Evolutionary conservation across 2,113 vertebrate genomes (phyloP).

Genomic region (Hemiscyllium ocellatum): DNA sequence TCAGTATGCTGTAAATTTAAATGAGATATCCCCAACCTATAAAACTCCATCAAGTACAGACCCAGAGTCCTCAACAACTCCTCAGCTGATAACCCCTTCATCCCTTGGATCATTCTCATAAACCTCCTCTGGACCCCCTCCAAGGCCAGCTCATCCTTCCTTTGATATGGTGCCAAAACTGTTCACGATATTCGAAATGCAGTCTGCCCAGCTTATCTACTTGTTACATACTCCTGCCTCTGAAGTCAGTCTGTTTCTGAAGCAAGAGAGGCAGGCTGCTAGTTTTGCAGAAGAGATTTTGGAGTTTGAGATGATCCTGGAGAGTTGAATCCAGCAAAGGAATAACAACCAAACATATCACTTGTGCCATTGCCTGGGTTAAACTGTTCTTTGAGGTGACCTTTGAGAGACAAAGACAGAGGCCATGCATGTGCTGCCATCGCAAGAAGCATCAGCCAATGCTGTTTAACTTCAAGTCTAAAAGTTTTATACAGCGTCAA

Average conservation of each 20-base stretch:
- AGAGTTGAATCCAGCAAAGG: neutral
- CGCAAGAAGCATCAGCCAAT: neutral
- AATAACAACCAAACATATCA: neutral
- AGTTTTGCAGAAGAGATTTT: neutral
- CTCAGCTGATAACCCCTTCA: no score
- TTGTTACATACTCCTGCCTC: neutral
- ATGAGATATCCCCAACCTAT: no score
- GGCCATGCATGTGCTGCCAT: neutral
- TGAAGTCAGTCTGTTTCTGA: neutral
- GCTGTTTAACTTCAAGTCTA: neutral
- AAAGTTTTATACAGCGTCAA: neutral
- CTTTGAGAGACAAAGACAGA: neutral
- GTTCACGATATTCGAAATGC: no score
- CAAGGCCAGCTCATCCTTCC: no score
- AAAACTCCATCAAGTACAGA: no score
- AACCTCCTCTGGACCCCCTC: no score
- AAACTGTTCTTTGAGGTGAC: neutral
- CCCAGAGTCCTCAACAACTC: no score
- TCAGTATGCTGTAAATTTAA: no score
- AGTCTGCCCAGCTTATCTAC: neutral
- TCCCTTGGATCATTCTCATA: no score
- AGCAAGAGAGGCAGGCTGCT: neutral
- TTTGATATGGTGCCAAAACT: no score
- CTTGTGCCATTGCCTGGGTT: neutral
- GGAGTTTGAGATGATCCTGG: neutral